A percentile compares a stretch with the other conserved stretches of the same genome.
phyloP scores from a whole-genome alignment of 2,113 vertebrate species.

The Beaufortia kweichowensis region DNA sequence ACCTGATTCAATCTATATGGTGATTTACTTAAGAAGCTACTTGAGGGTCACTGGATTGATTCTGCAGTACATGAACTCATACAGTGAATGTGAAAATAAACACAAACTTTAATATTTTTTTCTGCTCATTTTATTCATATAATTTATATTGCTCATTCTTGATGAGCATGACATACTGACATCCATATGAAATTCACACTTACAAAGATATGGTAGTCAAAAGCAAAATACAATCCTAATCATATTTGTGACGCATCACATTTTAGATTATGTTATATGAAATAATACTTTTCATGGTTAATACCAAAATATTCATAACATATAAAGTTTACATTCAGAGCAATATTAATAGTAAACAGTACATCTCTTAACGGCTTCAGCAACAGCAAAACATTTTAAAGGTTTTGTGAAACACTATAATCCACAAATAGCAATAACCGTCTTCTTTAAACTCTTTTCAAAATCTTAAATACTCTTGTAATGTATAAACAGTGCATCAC shows the following conservation, averaged over 20 bases:
- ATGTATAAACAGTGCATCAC: constrained; percentile 29
- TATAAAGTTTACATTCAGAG: constrained; percentile 29
- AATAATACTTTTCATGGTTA: background rate
- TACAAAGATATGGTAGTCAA: constrained; percentile 2
- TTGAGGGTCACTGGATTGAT: constrained; percentile 47
- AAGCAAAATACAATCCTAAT: background rate
- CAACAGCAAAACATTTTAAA: background rate
- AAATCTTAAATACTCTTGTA: background rate
- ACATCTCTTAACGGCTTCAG: background rate
- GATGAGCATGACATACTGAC: background rate
- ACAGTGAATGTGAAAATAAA: background rate
- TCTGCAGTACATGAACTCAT: background rate
- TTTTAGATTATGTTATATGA: background rate
- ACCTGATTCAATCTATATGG: background rate
- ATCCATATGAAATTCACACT: background rate
- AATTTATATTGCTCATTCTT: background rate
- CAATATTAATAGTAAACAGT: background rate
- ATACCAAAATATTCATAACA: background rate
- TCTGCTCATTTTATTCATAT: background rate
- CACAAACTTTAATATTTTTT: background rate
- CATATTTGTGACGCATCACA: background rate
- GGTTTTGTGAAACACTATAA: constrained; percentile 1
- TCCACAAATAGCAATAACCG: background rate
- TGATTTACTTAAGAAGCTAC: constrained; percentile 64
- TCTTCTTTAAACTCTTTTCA: background rate